These are phyloP conservation scores for Prorops nasuta DNA, from an alignment of 1,140 invertebrate species.

Conservation along the genomic window DNA sequence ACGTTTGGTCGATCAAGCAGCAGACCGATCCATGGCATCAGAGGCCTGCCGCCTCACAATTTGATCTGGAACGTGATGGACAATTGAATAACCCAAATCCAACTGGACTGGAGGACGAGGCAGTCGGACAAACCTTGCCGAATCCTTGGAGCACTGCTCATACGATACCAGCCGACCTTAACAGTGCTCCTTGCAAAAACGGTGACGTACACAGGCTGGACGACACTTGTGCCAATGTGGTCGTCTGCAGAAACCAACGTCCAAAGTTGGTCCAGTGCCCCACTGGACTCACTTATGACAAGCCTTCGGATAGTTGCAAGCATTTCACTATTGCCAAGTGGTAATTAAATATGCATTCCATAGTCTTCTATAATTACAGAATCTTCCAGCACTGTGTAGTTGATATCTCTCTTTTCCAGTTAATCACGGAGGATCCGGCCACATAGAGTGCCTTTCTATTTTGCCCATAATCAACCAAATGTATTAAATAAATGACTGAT, in stretches of 20 bases:
- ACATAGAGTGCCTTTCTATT: constrained; percentile 6
- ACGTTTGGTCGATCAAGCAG: constrained; percentile 13
- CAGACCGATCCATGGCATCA: constrained; percentile 22
- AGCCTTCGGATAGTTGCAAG: constrained; percentile 35
- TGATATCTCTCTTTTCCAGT: constrained; percentile 27
- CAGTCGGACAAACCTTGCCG: constrained; percentile 13
- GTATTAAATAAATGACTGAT: constrained; percentile 15
- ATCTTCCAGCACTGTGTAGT: not conserved
- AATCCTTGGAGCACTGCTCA: constrained; percentile 34
- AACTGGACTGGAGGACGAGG: not conserved
- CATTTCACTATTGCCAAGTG: constrained; percentile 40
- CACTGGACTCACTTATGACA: constrained; percentile 38
- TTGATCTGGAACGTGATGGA: constrained; percentile 7
- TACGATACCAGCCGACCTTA: constrained; percentile 29
- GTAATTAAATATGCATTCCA: too few species aligned
- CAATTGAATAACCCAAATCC: not conserved
- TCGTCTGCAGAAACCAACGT: constrained; percentile 37
- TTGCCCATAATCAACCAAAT: not conserved
- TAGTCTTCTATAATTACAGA: not conserved
- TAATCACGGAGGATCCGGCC: constrained; percentile 23
- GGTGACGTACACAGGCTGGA: constrained; percentile 39
- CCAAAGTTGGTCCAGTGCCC: constrained; percentile 41
- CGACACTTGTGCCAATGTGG: constrained; percentile 39
- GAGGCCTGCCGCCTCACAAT: constrained; percentile 1
- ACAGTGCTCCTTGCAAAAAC: constrained; percentile 32